Percentiles rank a stretch among this genome's conserved stretches.
Conservation (phyloP, 2,797 vertebrate genomes). For the Spinibarbus caldwelli region DNA sequence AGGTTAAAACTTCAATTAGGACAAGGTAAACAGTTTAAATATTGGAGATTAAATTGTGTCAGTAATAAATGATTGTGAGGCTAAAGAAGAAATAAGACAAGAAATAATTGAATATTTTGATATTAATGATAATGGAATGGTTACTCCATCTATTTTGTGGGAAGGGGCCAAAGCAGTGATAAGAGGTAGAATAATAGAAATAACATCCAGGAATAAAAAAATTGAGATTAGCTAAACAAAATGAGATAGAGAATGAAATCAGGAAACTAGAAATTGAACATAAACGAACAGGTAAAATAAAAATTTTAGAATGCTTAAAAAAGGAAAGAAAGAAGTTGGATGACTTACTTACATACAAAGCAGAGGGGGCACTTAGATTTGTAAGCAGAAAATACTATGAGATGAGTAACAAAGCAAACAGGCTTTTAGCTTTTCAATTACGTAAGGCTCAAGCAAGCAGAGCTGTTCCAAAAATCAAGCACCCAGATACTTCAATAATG, state of each 20-base stretch:
- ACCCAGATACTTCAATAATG: background rate
- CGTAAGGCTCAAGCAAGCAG: background rate
- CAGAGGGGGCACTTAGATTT: constrained; percentile 36
- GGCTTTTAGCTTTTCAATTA: constrained; percentile 36
- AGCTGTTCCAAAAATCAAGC: constrained; percentile 31
- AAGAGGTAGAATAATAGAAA: constrained; percentile 22
- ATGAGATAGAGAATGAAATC: too few species aligned
- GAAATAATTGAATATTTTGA: constrained; percentile 35
- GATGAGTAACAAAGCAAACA: constrained; percentile 44
- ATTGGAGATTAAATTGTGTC: constrained; percentile 40
- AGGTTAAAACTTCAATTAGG: background rate
- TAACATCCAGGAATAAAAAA: constrained; percentile 15
- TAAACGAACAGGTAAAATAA: background rate
- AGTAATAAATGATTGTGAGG: background rate
- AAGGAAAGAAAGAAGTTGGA: background rate
- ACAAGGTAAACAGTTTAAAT: constrained; percentile 15
- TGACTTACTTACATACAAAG: constrained; percentile 27
- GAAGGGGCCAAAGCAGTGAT: background rate
- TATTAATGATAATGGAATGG: constrained; percentile 41
- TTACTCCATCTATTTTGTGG: constrained; percentile 28
- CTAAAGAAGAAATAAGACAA: constrained; percentile 20
- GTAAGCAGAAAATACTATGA: constrained; percentile 46
- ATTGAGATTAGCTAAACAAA: background rate
- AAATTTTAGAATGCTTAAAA: background rate
- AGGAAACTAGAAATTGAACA: too few species aligned